Evolutionary conservation across 2,888 invertebrate species (phyloP), one percentile per base, ranked within the genome.

Genomic region (Altica lythri): DNA sequence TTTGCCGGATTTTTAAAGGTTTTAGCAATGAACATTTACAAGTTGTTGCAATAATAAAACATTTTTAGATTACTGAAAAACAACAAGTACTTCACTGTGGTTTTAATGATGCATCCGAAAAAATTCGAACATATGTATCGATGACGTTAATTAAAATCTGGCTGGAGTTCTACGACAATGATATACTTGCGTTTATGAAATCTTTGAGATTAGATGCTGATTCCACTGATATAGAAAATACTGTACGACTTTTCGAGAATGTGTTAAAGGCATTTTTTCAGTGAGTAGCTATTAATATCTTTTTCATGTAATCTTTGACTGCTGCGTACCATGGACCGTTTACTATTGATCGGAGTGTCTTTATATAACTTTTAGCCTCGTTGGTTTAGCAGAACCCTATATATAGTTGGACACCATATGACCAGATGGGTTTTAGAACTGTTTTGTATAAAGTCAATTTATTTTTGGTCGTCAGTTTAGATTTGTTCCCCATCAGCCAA

Each of bases 191-290:
- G 4, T 77, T 95, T n/a, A 78, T 92, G 43, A 83, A 84, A 55
- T 86, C 88, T 2, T 78, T 94, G 16, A 86, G 92, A 65, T 79
- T 90, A 32, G 91, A 92, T 72, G 81, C 82, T 46, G 80, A 79
- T 43, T 79, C 81, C 30, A 79, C 81, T 1, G 86, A 88, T 71
- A 81, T 86, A 12, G 80, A 84, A 60, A 80, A 81, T 53, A 83
- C 83, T 25, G 74, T 79, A 0, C 79, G 81, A 42, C 79, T 81
- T 13, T 79, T 80, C n/a, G 76, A 80, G 55, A 73, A 78, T 57
- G 79, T 82, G 34, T 71, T 87, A 8, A 67, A 75, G 1, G 76
- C 77, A 8, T 75, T 86, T 53, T 83, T 87, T 57, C 80, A 80
- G 80, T 82, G 75, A 68, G 77, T 62, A 10, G 13, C 12, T 49